These are phyloP conservation scores for Spheniscus mendiculus DNA, from an alignment of 2,113 vertebrate species.

Conservation along the genomic window DNA sequence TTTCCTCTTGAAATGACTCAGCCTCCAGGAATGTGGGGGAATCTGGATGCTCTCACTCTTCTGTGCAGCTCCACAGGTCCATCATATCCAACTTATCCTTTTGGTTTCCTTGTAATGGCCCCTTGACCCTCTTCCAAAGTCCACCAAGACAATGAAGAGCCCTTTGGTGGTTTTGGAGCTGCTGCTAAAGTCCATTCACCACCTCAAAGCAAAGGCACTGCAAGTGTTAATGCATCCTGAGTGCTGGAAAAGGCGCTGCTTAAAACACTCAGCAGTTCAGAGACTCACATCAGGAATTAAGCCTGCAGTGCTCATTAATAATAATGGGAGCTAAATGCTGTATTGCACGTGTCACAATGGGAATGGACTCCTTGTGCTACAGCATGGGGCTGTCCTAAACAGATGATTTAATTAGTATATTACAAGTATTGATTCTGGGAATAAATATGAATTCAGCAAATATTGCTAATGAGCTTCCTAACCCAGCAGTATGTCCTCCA, in stretches of 20 bases:
- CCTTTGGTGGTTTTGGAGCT: background rate
- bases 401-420: conserved; percentile 54
- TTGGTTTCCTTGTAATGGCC: background rate
- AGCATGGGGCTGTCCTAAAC: conserved; percentile 42
- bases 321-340: conserved; percentile 54
- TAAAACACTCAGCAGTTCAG: conserved; percentile 28
- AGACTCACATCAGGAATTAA: conserved; percentile 40
- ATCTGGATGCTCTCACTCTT: background rate
- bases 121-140: background rate
- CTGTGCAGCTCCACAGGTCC: background rate
- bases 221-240: background rate
- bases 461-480: conserved; percentile 49
- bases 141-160: background rate
- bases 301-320: conserved; percentile 58
- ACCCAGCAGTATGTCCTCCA: background rate
- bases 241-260: background rate
- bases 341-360: background rate
- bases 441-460: conserved; percentile 54
- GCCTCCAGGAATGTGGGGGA: background rate
- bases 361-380: background rate
- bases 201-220: background rate
- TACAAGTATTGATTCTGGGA: conserved; percentile 58
- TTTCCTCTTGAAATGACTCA: background rate
- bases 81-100: background rate
- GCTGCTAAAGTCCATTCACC: background rate